Evolutionary conservation across 2,113 vertebrate species (phyloP).

Genomic region (Oryzias javanicus): DNA sequence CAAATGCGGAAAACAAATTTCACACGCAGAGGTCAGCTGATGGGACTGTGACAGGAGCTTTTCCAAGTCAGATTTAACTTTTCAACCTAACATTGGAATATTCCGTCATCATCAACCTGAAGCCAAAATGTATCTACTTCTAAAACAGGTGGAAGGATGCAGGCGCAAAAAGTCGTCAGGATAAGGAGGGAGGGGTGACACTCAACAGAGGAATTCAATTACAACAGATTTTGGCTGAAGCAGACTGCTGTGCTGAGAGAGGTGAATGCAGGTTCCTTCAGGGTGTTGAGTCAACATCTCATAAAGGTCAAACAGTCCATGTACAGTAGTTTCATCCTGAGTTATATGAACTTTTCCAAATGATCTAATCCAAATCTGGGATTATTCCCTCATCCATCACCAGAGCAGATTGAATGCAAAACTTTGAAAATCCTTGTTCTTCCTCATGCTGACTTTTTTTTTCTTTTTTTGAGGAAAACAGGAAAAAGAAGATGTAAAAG

Average conservation of each 20-base stretch:
- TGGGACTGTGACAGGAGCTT: no score
- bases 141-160: conserved; percentile 1
- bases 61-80: no score
- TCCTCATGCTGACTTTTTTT: not conserved
- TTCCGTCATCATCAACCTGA: no score
- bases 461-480: conserved; percentile 3
- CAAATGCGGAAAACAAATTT: no score
- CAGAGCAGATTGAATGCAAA: conserved; percentile 6
- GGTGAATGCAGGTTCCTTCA: conserved; percentile 2
- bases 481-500: not conserved
- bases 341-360: no score
- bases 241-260: conserved; percentile 7
- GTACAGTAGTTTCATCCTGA: not conserved
- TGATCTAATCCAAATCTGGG: not conserved
- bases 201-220: conserved; percentile 15
- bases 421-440: not conserved
- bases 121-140: not conserved
- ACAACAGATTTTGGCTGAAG: conserved; percentile 20
- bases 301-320: conserved; percentile 21
- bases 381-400: not conserved
- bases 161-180: not conserved
- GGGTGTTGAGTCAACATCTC: not conserved
- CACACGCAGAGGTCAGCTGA: no score
- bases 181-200: not conserved
- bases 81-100: no score